phyloP scores from a whole-genome alignment of 2,888 invertebrate species.

The Rhaphigaster nebulosa region DNA sequence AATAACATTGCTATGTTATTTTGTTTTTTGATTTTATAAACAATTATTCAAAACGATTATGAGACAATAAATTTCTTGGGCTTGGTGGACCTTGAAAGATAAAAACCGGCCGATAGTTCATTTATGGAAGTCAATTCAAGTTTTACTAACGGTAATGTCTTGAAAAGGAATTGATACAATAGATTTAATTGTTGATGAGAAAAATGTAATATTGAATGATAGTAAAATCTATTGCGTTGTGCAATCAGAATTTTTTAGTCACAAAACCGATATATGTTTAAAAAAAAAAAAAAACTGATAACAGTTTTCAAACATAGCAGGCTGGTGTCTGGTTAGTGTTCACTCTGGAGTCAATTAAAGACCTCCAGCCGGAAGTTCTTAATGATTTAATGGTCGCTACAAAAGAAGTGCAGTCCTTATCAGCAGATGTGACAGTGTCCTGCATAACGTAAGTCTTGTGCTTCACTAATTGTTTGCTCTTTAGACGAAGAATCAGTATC shows the following conservation, averaged over 20 bases:
- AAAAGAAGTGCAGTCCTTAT: slow-evolving; percentile 3
- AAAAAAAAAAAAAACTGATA: not conserved
- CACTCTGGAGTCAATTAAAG: not conserved
- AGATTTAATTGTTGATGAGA: not conserved
- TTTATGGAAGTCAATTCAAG: too few species aligned
- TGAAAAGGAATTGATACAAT: too few species aligned
- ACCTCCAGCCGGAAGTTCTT: not conserved
- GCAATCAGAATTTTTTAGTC: not conserved
- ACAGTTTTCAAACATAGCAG: not conserved
- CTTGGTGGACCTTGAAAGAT: too few species aligned
- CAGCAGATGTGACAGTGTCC: slow-evolving; percentile 18
- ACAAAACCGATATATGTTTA: not conserved
- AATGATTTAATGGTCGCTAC: slow-evolving; percentile 7
- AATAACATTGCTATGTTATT: too few species aligned
- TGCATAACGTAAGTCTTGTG: not conserved
- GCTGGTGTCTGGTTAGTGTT: not conserved
- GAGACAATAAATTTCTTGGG: too few species aligned
- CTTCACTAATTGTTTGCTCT: not conserved
- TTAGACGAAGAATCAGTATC: too few species aligned
- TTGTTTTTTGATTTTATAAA: too few species aligned
- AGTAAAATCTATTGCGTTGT: not conserved
- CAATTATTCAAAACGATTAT: too few species aligned
- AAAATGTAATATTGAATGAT: not conserved
- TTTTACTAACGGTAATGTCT: too few species aligned
- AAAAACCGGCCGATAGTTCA: too few species aligned